Base-by-base conservation (phyloP, 2,888 invertebrate genomes). In the Eupithecia tripunctaria region DNA sequence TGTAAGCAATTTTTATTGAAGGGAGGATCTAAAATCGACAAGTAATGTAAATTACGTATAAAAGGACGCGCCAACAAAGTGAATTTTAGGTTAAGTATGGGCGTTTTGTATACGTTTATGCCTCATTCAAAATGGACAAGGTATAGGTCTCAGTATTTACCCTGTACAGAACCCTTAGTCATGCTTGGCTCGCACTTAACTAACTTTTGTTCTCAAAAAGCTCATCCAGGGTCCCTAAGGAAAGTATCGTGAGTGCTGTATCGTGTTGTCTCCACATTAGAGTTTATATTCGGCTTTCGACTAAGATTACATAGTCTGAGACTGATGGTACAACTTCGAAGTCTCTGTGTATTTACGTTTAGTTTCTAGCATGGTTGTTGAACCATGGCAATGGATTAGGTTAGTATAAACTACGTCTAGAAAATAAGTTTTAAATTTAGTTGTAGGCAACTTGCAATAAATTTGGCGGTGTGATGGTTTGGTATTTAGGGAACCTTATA, bases 201-300 rank as follows among this genome's bases (percentile, higher is more conserved):
- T 4, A n/a, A 21, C 38, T 21, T 21, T 21, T 41, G 14, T 64
- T 38, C 14, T 36, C 36, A 10, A 36, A 36, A n/a, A n/a, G 38
- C 36, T 38, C 21, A 64, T 64, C 64, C 38, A 64, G 15, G 1
- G 36, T 21, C 64, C 38, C 64, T 64, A 14, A 64, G 36, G 64
- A 32, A 36, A 18, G 38, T 21, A 71, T 68, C 29, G 60, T 71
- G 62, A 74, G 74, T 74, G 74, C 74, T 56, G 68, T 71, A 41
- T 71, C 71, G 65, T 71, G 74, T 74, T 51, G 36, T 32, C 68
- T 29, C 25, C 10, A 62, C 65, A 74, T 66, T 66, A 71, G 62
- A 62, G 38, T 70, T 71, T 62, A 32, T 66, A 56, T 68, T 18
- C 38, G 27, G 21, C 18, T 71, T 74, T 66, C 51, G 68, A 38